Evolutionary conservation across 2,797 vertebrate species (phyloP).

Genomic region (Hylomyscus alleni): DNA sequence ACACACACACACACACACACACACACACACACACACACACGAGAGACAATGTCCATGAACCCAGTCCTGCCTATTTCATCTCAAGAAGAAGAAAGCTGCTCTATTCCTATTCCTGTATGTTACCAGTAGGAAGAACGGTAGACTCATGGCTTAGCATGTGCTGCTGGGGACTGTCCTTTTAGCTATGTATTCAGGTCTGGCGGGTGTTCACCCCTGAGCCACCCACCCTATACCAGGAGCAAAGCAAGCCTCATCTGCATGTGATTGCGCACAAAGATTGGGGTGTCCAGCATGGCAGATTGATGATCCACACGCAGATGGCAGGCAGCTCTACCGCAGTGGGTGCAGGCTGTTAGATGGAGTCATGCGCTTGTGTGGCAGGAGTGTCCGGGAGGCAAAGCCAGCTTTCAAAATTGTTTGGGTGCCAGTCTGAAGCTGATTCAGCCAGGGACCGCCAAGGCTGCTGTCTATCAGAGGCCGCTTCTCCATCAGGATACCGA

Average conservation of each 20-base stretch:
- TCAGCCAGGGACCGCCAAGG: background rate
- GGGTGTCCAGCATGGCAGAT: background rate
- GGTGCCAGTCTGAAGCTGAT: slow-evolving; percentile 46
- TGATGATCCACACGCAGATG: slow-evolving; percentile 35
- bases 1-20: background rate
- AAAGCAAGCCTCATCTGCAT: background rate
- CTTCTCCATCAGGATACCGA: slow-evolving; percentile 1
- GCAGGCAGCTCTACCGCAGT: background rate
- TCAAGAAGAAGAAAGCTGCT: background rate
- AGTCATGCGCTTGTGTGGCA: background rate
- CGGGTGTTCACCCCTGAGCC: background rate
- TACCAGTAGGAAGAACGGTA: background rate
- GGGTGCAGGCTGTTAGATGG: background rate
- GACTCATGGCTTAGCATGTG: background rate
- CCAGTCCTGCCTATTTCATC: background rate
- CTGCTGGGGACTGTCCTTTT: background rate
- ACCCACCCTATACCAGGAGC: background rate
- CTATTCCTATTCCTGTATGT: too few species aligned
- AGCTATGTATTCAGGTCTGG: background rate
- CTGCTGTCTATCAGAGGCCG: slow-evolving; percentile 14
- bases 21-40: background rate
- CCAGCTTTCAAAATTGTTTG: slow-evolving; percentile 70
- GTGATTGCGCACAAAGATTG: background rate
- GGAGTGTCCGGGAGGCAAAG: slow-evolving; percentile 42
- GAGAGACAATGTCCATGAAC: background rate